Evolutionary conservation across 1,140 invertebrate species (phyloP), one percentile per base, ranked within the genome.

Genomic region (Harpegnathos saltator): DNA sequence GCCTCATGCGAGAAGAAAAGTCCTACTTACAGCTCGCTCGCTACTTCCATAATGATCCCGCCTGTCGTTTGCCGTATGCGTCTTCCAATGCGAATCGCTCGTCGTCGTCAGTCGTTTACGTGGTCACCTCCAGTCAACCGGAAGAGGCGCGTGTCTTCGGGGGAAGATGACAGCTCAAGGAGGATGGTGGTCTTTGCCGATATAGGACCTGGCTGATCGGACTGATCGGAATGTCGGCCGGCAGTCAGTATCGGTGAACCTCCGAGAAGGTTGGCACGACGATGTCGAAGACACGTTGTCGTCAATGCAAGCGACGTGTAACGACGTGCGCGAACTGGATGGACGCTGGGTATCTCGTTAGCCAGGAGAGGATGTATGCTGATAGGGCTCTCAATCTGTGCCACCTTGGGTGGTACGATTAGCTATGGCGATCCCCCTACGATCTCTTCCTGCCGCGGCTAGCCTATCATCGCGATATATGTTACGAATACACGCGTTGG

Each of bases 371-470:
- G 92, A 93, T 93, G 92, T 93, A 86, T 90, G 92, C 87, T 88
- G 93, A 93, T 93, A 90, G 90, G 92, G 92, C 92, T 92, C 90
- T 93, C 91, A 94, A 94, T 94, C 93, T 94, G 91, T 94, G 93
- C 94, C 94, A 94, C 94, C 94, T 94, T 94, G 93, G 93, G 92
- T 94, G 93, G 93, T 94, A 94, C 92, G 91, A 94, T 94, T 93
- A 93, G 92, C 86, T 93, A 91, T 93, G 90, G 86, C 88, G 87
- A 90, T 89, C 92, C 93, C 91, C 92, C 92, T 93, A 92, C 92
- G 90, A 93, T 93, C 92, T 93, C 93, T 94, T 94, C 93, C 93
- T 94, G 93, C 91, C 92, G 89, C 65, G 61, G 26, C 80, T 82
- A 66, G 68, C 61, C 88, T 89, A 89, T 91, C 91, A 89, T 88